phyloP scores from a whole-genome alignment of 2,113 vertebrate species.

The Equus przewalskii region DNA sequence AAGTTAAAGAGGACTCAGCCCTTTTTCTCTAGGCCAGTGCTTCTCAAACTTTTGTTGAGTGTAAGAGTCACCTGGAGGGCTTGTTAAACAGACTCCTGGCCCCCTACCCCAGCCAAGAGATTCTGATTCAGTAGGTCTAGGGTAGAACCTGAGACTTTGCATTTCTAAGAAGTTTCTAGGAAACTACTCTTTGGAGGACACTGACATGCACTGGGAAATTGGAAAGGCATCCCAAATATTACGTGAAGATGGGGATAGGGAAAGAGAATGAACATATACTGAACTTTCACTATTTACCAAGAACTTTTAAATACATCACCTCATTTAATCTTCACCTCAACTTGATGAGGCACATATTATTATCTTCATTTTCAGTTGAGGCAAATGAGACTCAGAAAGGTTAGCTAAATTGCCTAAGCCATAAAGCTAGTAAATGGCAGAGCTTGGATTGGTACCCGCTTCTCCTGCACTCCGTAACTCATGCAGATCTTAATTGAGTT shows the following conservation, averaged over 20 bases:
- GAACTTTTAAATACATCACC: slow-evolving; percentile 2
- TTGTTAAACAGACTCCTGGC: neutral
- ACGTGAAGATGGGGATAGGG: neutral
- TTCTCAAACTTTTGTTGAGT: neutral
- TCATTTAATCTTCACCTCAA: neutral
- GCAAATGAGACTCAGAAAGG: neutral
- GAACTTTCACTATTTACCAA: slow-evolving; percentile 7
- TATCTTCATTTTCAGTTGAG: slow-evolving; percentile 21
- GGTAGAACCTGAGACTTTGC: neutral
- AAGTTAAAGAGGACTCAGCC: neutral
- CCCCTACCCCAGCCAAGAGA: neutral
- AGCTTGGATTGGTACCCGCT: neutral
- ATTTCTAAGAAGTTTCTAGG: neutral
- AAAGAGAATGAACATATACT: neutral
- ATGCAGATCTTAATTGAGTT: neutral
- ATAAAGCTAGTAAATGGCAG: neutral
- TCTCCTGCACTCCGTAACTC: neutral
- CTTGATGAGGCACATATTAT: slow-evolving; percentile 13
- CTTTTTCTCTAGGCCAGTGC: neutral
- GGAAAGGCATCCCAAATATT: neutral
- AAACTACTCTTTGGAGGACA: neutral
- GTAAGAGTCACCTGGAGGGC: neutral
- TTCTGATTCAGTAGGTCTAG: neutral
- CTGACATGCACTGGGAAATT: neutral
- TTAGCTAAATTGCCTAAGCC: neutral